These are phyloP conservation scores for Spheniscus mendiculus DNA, from an alignment of 2,113 vertebrate genomes.

Conservation along the genomic window DNA sequence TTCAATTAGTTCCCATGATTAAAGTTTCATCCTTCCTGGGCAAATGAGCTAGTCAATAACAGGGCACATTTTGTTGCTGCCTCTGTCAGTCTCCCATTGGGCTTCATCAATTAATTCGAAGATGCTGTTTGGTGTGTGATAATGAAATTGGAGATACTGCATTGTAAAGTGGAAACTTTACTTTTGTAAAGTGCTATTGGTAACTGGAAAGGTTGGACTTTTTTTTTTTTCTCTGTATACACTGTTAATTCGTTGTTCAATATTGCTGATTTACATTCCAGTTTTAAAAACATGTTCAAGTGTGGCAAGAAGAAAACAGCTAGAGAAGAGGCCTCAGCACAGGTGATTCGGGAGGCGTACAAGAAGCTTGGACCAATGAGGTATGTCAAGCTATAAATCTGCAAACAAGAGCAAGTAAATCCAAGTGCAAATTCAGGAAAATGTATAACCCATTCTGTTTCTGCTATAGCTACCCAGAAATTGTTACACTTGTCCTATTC, in stretches of 20 bases:
- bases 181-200: background rate
- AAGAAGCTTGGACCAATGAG: conserved; percentile 81
- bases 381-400: conserved; percentile 59
- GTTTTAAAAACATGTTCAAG: conserved; percentile 80
- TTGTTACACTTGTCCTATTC: conserved; percentile 83
- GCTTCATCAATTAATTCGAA: background rate
- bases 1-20: background rate
- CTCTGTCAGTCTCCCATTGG: background rate
- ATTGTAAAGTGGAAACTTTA: background rate
- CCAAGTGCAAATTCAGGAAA: background rate
- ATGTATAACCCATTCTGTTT: conserved; percentile 1
- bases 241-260: background rate
- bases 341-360: conserved; percentile 82
- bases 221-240: background rate
- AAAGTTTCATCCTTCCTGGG: background rate
- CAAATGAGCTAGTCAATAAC: background rate
- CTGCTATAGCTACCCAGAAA: conserved; percentile 84
- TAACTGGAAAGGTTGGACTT: background rate
- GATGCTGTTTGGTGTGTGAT: background rate
- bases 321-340: conserved; percentile 77
- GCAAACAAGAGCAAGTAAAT: background rate
- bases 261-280: conserved; percentile 56
- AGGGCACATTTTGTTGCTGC: background rate
- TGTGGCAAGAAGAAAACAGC: conserved; percentile 72
- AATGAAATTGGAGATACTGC: background rate